Evolutionary conservation across 2,888 invertebrate species (phyloP).

Genomic region (Xanthorhoe designata): DNA sequence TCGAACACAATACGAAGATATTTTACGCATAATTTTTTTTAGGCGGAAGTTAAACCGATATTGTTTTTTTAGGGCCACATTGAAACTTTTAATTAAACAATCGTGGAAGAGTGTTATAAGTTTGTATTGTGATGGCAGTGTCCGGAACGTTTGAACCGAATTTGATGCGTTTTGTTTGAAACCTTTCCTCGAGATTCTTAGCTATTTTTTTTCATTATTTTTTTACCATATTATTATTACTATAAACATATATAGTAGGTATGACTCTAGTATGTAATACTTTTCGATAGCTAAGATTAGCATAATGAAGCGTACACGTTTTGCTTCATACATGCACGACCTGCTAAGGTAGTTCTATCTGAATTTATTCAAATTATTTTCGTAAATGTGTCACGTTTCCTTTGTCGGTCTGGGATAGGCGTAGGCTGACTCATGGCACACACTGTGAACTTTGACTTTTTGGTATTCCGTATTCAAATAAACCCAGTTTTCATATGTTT

Average conservation of each 20-base stretch:
- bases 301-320: constrained; percentile 1
- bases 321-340: not conserved
- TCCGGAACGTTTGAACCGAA: too few species aligned
- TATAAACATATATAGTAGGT: too few species aligned
- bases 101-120: too few species aligned
- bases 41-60: not conserved
- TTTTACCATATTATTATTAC: too few species aligned
- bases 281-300: constrained; percentile 8
- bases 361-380: constrained; percentile 56
- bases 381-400: constrained; percentile 55
- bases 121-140: too few species aligned
- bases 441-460: constrained; percentile 44
- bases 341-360: constrained; percentile 16
- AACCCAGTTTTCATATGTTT: not conserved
- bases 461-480: not conserved
- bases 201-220: too few species aligned
- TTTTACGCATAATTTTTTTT: constrained; percentile 21
- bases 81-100: too few species aligned
- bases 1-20: constrained; percentile 20
- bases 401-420: constrained; percentile 30
- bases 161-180: too few species aligned
- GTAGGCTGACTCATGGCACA: constrained; percentile 25
- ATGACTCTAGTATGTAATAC: too few species aligned
- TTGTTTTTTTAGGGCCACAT: too few species aligned
- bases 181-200: too few species aligned